Evolutionary conservation across 2,888 invertebrate species (phyloP).

Genomic region (Zaprionus bogoriensis): DNA sequence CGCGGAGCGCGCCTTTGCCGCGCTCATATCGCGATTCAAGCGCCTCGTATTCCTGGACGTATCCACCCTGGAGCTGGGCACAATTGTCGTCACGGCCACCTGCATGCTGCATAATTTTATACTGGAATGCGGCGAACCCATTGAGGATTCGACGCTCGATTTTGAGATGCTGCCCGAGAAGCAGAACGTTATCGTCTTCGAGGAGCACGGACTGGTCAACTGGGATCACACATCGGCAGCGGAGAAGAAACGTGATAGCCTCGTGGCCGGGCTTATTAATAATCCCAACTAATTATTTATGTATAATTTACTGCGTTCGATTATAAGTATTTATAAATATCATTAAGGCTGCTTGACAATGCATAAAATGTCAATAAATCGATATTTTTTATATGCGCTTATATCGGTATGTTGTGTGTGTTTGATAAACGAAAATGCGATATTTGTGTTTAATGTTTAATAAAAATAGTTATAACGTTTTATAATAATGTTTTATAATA

Average conservation of each 20-base stretch:
- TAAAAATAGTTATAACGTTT: too few relatives aligned
- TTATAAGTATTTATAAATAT: too few relatives aligned
- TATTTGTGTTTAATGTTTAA: too few relatives aligned
- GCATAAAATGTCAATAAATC: too few relatives aligned
- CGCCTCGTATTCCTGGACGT: slow-evolving; percentile 42
- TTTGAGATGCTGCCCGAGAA: slow-evolving; percentile 34
- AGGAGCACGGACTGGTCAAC: slow-evolving; percentile 34
- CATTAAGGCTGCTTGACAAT: too few relatives aligned
- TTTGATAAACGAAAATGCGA: too few relatives aligned
- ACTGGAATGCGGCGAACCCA: slow-evolving; percentile 35
- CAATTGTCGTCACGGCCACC: slow-evolving; percentile 36
- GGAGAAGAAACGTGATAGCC: slow-evolving; percentile 40
- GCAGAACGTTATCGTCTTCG: slow-evolving; percentile 15
- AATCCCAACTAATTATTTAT: too few relatives aligned
- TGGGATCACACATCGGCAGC: slow-evolving; percentile 35
- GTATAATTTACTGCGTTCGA: too few relatives aligned
- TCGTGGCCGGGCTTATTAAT: slow-evolving; percentile 33
- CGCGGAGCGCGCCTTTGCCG: slow-evolving; percentile 31
- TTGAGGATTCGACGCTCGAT: slow-evolving; percentile 34
- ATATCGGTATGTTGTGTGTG: too few relatives aligned
- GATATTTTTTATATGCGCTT: too few relatives aligned
- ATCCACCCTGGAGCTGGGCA: slow-evolving; percentile 26
- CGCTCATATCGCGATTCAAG: slow-evolving; percentile 38
- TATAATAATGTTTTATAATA: too few relatives aligned
- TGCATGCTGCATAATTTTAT: slow-evolving; percentile 59